A percentile compares a stretch with the other conserved stretches of the same genome.
Conservation (phyloP, 2,797 vertebrate genomes). For the Sphenodon punctatus region DNA sequence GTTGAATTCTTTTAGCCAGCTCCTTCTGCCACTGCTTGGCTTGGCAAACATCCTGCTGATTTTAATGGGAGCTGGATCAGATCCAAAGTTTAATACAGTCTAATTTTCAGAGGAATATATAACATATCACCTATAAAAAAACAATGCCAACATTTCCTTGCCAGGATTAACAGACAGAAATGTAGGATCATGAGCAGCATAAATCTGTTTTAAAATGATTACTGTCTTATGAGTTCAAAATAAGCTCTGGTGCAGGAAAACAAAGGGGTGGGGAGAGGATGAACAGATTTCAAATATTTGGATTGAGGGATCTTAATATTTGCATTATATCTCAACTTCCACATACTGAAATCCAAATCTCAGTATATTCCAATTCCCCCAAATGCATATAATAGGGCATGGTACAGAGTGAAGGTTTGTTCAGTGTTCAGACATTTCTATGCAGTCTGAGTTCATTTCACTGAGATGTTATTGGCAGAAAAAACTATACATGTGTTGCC, state of each 20-base stretch:
- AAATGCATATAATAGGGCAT: slow-evolving; percentile 1
- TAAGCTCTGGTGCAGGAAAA: neutral
- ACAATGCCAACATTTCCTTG: slow-evolving; percentile 27
- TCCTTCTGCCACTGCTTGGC: slow-evolving; percentile 61
- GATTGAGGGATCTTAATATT: neutral
- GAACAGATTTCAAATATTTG: slow-evolving; percentile 9
- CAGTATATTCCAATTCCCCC: neutral
- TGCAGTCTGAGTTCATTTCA: too few species aligned
- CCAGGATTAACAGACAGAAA: slow-evolving; percentile 27
- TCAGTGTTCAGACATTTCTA: too few species aligned
- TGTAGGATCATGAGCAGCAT: neutral
- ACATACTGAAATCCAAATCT: neutral
- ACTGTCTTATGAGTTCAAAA: neutral
- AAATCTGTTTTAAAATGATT: slow-evolving; percentile 17
- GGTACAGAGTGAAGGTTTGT: too few species aligned
- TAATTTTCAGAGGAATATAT: slow-evolving; percentile 51
- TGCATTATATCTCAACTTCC: neutral
- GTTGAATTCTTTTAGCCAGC: slow-evolving; percentile 68
- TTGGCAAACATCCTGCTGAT: slow-evolving; percentile 54
- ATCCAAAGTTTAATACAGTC: slow-evolving; percentile 56
- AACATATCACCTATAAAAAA: slow-evolving; percentile 35
- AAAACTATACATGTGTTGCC: too few species aligned
- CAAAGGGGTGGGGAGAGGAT: too few species aligned
- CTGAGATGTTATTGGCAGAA: too few species aligned
- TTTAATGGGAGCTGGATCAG: slow-evolving; percentile 59